Evolutionary conservation across 2,888 invertebrate species (phyloP), one percentile per base, ranked within the genome.

Genomic region (Synanthedon myopaeformis): DNA sequence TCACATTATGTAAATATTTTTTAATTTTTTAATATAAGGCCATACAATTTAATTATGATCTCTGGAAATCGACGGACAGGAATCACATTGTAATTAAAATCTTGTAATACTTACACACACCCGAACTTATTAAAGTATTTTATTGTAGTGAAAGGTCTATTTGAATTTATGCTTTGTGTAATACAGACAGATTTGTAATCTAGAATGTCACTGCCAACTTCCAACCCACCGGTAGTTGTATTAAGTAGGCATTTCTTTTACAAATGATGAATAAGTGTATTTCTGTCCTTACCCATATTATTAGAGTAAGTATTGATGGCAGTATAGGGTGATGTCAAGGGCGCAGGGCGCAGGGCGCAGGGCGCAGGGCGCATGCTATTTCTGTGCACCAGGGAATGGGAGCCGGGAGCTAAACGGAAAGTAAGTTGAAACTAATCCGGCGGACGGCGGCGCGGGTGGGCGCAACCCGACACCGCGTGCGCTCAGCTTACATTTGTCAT

Each of bases 401-500:
- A 58, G 61, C 61, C 67, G 71, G 72, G 75, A 70, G 69, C 69
- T 66, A 68, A 70, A 63, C 74, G 80, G 83, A 77, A 82, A 82
- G 82, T 80, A 84, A 85, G 79, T 73, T 79, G 84, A 82, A 82
- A 81, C 81, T 86, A 85, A 86, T 84, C 70, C 70, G 66, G 63
- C 66, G 67, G 35, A 35, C 35, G 35, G 35, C 35, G 35, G 35
- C 67, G 65, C 70, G 86, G 84, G 87, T 84, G 86, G 84, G 72
- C 86, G 84, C 79, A 80, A 86, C 70, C 66, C 69, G 70, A 85
- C 86, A 86, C 84, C 81, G 76, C 74, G 72, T 67, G 71, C 79
- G 79, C 77, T 71, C 77, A 70, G 75, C 80, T 82, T 81, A 84
- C 86, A 86, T 87, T 87, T 87, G 87, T 87, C 87, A 86, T 86